These are phyloP conservation scores for Leucoma salicis DNA, from an alignment of 2,888 invertebrate genomes.

Conservation along the genomic window DNA sequence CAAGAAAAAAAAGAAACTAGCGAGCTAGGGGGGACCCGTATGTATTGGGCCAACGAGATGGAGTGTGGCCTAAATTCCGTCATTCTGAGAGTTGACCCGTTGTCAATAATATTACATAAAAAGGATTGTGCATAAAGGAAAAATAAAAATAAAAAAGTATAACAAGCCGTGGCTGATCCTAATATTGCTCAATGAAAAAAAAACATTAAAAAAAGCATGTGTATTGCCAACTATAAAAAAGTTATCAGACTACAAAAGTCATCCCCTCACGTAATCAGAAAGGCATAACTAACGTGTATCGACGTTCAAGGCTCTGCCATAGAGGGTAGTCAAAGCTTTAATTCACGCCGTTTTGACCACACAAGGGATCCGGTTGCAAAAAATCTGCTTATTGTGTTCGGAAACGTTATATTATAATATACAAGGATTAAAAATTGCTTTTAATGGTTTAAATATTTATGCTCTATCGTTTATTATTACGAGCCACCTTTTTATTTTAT, in stretches of 20 bases:
- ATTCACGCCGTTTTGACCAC: constrained; percentile 37
- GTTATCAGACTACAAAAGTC: neutral
- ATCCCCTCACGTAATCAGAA: constrained; percentile 22
- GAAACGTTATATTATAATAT: neutral
- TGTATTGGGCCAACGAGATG: no score
- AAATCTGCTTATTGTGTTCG: constrained; percentile 1
- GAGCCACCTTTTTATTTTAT: neutral
- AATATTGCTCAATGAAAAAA: no score
- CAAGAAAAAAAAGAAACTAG: no score
- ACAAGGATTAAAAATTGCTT: neutral
- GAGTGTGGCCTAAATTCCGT: no score
- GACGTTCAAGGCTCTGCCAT: constrained; percentile 28
- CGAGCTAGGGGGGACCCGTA: no score
- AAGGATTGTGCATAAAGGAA: no score
- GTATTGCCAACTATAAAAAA: neutral
- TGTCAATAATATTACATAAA: no score
- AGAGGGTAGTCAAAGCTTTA: constrained; percentile 21
- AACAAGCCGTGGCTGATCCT: no score
- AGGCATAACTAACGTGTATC: constrained; percentile 31
- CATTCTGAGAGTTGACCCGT: no score
- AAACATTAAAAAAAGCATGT: no score
- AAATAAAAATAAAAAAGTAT: no score
- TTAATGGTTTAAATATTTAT: constrained; percentile 9
- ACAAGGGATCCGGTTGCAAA: constrained; percentile 31
- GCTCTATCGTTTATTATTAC: neutral